Conservation (phyloP, 2,797 vertebrate species). For the Trachops cirrhosus region DNA sequence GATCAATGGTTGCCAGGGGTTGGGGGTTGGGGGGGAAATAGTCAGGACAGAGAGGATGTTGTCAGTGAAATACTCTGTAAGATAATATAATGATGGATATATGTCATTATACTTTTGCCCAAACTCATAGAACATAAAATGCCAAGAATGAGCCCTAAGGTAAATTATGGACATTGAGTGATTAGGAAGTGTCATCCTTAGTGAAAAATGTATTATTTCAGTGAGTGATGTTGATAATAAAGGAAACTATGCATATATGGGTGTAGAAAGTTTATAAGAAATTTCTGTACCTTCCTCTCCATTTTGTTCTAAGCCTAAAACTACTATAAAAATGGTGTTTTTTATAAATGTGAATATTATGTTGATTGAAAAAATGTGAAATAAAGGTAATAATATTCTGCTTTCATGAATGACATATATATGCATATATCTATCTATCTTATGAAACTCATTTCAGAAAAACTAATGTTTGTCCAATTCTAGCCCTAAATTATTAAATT, state of each 20-base stretch:
- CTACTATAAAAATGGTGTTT: not conserved
- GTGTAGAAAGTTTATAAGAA: not conserved
- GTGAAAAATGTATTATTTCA: not conserved
- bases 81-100: not conserved
- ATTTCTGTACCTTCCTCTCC: not conserved
- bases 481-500: not conserved
- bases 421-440: not conserved
- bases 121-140: not conserved
- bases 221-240: not conserved
- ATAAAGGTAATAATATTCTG: conserved; percentile 46
- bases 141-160: not conserved
- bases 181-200: not conserved
- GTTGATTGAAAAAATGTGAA: conserved; percentile 61
- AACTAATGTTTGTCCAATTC: not conserved
- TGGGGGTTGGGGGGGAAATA: not conserved
- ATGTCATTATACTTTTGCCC: not conserved
- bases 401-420: conserved; percentile 4
- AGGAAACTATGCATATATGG: not conserved
- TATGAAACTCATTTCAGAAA: not conserved
- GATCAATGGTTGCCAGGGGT: not conserved
- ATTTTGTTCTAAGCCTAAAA: not conserved
- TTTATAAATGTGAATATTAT: conserved; percentile 37
- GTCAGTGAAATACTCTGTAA: not conserved
- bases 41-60: not conserved
- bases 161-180: not conserved